Base-by-base conservation (phyloP, 2,113 vertebrate species). In the Hyaena hyaena region DNA sequence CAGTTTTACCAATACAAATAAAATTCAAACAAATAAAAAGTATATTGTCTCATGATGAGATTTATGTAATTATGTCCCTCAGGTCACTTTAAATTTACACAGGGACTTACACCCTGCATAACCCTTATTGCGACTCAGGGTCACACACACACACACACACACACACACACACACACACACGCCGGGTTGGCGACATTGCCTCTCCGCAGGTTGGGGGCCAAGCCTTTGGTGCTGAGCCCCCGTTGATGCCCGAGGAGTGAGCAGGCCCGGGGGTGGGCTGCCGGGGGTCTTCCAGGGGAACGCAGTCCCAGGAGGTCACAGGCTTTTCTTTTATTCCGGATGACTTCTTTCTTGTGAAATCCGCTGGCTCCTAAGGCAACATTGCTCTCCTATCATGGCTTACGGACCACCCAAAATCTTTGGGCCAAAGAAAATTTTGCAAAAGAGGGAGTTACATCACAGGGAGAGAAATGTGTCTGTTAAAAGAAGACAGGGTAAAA, bases 1-100 rank as follows among this genome's bases (percentile, higher is more conserved):
- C 99, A 99, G 98, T 99, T 99, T 99, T 98, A 99, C 99, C 99
- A 99, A 99, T 99, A 99, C 99, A 99, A 99, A 99, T 99, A 99
- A 99, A 99, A 99, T 99, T 99, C 99, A 99, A 99, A 98, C 99
- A 99, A 99, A 99, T 99, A 99, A 99, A 99, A 99, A 99, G 99
- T 99, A 99, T 99, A 99, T 99, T 99, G 99, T 99, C 99, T 99
- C 98, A 98, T 98, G 99, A 99, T 98, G 99, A 99, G 99, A 99
- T 99, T 99, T 99, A 99, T 99, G 98, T 99, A 99, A 99, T 99
- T 98, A 99, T 98, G 99, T 99, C 99, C 99, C 99, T 98, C 98
- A 98, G 99, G 99, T 99, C 99, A 98, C 98, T 99, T 99, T 99
- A 99, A 99, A 99, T 99, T 99, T 99, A 99, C 99, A 98, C 99